Percentiles rank a stretch among this genome's conserved stretches.
Evolutionary conservation across 1,140 invertebrate genomes (phyloP).

Genomic region (Trachelipus rathkii): DNA sequence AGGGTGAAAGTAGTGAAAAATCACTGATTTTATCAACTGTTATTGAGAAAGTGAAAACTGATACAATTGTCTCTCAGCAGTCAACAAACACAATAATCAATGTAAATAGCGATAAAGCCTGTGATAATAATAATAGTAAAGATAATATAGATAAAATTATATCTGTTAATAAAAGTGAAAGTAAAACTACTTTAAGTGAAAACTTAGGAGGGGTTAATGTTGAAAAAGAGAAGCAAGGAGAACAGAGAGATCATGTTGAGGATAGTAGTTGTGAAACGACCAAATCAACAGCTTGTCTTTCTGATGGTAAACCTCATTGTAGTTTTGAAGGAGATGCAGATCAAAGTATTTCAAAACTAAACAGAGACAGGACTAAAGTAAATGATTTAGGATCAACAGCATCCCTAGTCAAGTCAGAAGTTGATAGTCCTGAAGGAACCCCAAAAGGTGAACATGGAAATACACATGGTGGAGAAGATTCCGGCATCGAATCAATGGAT

Average conservation of each 20-base stretch:
- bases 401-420: slow-evolving; percentile 46
- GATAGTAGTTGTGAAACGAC: too few species aligned
- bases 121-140: slow-evolving; percentile 42
- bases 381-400: slow-evolving; percentile 27
- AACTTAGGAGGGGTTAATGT: neutral
- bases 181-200: neutral
- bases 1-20: slow-evolving; percentile 33
- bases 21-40: slow-evolving; percentile 34
- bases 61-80: slow-evolving; percentile 34
- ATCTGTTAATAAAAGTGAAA: neutral
- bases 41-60: slow-evolving; percentile 40
- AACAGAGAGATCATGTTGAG: too few species aligned
- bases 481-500: slow-evolving; percentile 89
- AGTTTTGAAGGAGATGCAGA: neutral
- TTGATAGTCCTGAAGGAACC: slow-evolving; percentile 47
- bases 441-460: slow-evolving; percentile 49
- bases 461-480: slow-evolving; percentile 67
- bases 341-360: slow-evolving; percentile 10
- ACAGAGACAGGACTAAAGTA: slow-evolving; percentile 34
- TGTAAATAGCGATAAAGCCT: slow-evolving; percentile 38
- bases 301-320: neutral
- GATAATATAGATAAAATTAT: neutral
- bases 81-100: slow-evolving; percentile 31
- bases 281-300: too few species aligned
- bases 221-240: too few species aligned